Percentiles rank a stretch among this genome's conserved stretches.
Evolutionary conservation across 2,888 invertebrate genomes (phyloP).

Genomic region (Bombyx huttoni): DNA sequence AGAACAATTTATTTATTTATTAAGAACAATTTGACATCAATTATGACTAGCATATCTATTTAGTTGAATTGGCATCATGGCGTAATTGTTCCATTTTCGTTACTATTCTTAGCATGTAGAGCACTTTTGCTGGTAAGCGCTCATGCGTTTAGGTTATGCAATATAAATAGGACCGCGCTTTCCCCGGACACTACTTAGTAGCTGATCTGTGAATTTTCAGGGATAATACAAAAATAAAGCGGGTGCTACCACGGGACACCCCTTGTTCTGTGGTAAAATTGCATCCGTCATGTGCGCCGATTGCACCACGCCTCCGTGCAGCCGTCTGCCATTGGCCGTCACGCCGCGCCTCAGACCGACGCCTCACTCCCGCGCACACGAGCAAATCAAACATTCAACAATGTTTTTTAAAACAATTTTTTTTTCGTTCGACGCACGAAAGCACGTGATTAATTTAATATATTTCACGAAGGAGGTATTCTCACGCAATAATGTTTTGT

Average conservation of each 20-base stretch:
- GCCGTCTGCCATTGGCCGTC: conserved; percentile 29
- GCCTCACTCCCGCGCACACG: conserved; percentile 20
- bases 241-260: neutral
- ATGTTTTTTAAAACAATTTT: conserved; percentile 35
- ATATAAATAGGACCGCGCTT: too few species aligned
- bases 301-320: conserved; percentile 26
- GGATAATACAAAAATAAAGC: too few species aligned
- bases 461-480: conserved; percentile 44
- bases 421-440: conserved; percentile 37
- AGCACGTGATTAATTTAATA: conserved; percentile 61
- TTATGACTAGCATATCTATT: too few species aligned
- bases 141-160: too few species aligned
- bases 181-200: too few species aligned
- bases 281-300: conserved; percentile 20
- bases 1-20: too few species aligned
- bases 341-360: conserved; percentile 25
- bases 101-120: too few species aligned
- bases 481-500: conserved; percentile 49
- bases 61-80: too few species aligned
- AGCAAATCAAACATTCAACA: conserved; percentile 2
- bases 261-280: conserved; percentile 30
- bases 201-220: too few species aligned
- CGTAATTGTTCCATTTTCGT: too few species aligned
- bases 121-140: too few species aligned
- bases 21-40: too few species aligned